These are phyloP conservation scores for Coelinius sp. DNA, from an alignment of 2,888 invertebrate species.

Conservation along the genomic window DNA sequence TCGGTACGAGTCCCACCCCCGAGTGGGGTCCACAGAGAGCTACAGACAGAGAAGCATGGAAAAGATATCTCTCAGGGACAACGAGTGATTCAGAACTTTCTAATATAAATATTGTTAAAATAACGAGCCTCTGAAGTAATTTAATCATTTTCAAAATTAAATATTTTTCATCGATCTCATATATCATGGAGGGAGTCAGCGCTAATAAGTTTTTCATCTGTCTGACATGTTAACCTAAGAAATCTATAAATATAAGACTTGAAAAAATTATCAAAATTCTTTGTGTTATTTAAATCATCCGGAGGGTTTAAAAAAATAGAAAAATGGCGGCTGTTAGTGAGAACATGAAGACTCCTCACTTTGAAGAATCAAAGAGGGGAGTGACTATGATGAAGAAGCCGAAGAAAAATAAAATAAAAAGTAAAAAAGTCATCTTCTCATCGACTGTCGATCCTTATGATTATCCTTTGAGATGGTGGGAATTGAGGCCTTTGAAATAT, in stretches of 20 bases:
- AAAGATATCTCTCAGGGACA: constrained; percentile 49
- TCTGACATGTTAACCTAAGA: constrained; percentile 5
- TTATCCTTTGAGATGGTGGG: constrained; percentile 50
- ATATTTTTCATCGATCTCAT: constrained; percentile 6
- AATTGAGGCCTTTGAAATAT: constrained; percentile 50
- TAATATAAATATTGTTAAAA: constrained; percentile 48
- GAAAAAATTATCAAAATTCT: not conserved
- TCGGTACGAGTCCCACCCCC: constrained; percentile 59
- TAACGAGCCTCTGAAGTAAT: constrained; percentile 50
- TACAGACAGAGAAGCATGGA: constrained; percentile 61
- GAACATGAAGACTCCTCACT: not conserved
- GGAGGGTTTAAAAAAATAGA: not conserved
- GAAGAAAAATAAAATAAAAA: constrained; percentile 17
- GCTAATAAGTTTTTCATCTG: not conserved
- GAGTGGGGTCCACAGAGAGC: constrained; percentile 68
- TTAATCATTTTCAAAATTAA: not conserved
- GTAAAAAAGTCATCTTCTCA: constrained; percentile 35
- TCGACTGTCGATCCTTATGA: constrained; percentile 49
- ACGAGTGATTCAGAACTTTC: constrained; percentile 44
- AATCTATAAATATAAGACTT: not conserved
- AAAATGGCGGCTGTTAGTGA: constrained; percentile 15
- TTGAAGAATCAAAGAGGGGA: not conserved
- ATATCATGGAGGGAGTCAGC: not conserved
- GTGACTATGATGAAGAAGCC: not conserved
- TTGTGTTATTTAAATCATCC: constrained; percentile 13